Evolutionary conservation across 2,797 vertebrate genomes (phyloP).

Genomic region (Melanogrammus aeglefinus): DNA sequence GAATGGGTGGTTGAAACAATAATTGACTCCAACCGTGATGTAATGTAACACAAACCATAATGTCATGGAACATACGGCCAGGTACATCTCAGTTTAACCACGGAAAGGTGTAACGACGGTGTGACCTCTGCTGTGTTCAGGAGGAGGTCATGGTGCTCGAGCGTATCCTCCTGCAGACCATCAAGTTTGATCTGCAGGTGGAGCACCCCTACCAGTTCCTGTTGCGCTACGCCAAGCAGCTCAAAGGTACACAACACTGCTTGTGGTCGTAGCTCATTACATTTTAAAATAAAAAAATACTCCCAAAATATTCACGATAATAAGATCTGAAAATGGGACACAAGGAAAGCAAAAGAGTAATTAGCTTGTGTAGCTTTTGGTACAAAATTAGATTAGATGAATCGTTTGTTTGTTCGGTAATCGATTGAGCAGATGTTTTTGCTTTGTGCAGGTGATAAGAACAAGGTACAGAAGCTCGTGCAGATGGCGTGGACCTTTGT

Average conservation of each 20-base stretch:
- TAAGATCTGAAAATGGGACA: neutral
- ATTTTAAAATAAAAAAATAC: neutral
- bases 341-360: neutral
- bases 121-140: slow-evolving; percentile 57
- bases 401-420: neutral
- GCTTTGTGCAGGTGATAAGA: slow-evolving; percentile 84
- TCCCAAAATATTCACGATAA: too few species aligned
- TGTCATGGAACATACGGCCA: neutral
- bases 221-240: slow-evolving; percentile 94
- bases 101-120: neutral
- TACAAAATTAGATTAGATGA: neutral
- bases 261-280: neutral
- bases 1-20: neutral
- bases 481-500: slow-evolving; percentile 99
- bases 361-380: neutral
- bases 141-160: slow-evolving; percentile 99
- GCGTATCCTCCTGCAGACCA: slow-evolving; percentile 94
- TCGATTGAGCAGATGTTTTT: neutral
- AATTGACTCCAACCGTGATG: neutral
- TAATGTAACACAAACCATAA: neutral
- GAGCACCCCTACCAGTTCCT: slow-evolving; percentile 97
- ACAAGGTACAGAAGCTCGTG: slow-evolving; percentile 93
- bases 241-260: slow-evolving; percentile 81
- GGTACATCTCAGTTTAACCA: neutral
- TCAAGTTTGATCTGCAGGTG: slow-evolving; percentile 97